Conservation (phyloP, 2,888 invertebrate species). For the Ernsta delagoae region DNA sequence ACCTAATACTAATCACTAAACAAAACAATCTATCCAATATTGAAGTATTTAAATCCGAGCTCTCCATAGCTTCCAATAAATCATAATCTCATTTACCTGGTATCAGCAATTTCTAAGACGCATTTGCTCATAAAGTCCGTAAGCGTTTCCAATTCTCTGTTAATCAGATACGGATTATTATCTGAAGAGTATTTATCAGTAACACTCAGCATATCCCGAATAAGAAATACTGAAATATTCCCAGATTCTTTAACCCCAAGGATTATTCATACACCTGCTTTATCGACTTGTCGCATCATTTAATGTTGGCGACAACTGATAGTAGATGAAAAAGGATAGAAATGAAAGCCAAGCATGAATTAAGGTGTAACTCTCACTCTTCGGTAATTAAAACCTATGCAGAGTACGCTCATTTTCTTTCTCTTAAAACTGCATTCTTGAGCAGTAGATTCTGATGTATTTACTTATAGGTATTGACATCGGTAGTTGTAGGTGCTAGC, state of each 20-base stretch:
- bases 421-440: too few relatives aligned
- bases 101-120: background rate
- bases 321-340: background rate
- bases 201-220: constrained; percentile 8
- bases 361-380: background rate
- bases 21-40: too few relatives aligned
- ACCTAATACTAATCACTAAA: too few relatives aligned
- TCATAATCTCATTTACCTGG: too few relatives aligned
- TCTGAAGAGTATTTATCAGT: background rate
- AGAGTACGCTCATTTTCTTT: too few relatives aligned
- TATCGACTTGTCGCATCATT: background rate
- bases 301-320: background rate
- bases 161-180: constrained; percentile 21
- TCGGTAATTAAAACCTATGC: background rate
- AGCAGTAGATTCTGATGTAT: too few relatives aligned
- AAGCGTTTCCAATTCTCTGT: constrained; percentile 13
- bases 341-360: background rate
- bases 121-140: background rate
- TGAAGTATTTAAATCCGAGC: too few relatives aligned
- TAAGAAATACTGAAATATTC: constrained; percentile 16
- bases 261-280: constrained; percentile 29
- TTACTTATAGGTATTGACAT: too few relatives aligned
- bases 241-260: constrained; percentile 19
- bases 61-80: too few relatives aligned
- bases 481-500: too few relatives aligned